phyloP scores from a whole-genome alignment of 2,113 vertebrate species.

The Etia nguti region DNA sequence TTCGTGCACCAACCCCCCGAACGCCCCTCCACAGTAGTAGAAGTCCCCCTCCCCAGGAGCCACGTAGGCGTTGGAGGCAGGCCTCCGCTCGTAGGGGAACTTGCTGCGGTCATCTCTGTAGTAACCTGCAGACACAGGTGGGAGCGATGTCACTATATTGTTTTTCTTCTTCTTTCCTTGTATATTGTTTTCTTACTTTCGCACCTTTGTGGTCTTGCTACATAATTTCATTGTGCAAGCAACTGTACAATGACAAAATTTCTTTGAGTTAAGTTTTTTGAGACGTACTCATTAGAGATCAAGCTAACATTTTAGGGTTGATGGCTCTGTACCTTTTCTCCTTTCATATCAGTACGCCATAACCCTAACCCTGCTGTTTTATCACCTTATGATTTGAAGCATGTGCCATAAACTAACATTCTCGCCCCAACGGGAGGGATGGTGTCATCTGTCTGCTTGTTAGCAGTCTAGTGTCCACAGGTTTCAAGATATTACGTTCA shows the following conservation, averaged over 20 bases:
- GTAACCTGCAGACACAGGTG: slow-evolving; percentile 48
- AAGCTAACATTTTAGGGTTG: fast-evolving
- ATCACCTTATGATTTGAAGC: not conserved
- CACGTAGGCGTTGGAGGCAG: slow-evolving; percentile 56
- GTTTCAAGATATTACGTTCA: not conserved
- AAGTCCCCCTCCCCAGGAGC: slow-evolving; percentile 70
- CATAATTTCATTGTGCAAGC: too few species aligned
- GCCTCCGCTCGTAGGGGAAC: slow-evolving; percentile 72
- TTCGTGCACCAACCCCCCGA: slow-evolving; percentile 59
- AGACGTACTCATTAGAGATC: not conserved
- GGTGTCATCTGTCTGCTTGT: not conserved
- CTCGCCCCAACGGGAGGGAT: not conserved
- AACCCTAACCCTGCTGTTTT: not conserved
- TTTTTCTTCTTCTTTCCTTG: too few species aligned
- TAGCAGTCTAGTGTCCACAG: not conserved
- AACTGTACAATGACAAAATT: too few species aligned
- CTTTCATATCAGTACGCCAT: not conserved
- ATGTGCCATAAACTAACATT: not conserved
- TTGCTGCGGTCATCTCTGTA: not conserved
- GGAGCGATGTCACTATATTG: not conserved
- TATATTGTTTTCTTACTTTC: too few species aligned
- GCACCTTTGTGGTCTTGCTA: too few species aligned
- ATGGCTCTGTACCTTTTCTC: not conserved
- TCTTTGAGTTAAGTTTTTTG: too few species aligned
- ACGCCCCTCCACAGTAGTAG: slow-evolving; percentile 71